Evolutionary conservation across 1,140 invertebrate genomes (phyloP).

Genomic region (Dryas iulia): DNA sequence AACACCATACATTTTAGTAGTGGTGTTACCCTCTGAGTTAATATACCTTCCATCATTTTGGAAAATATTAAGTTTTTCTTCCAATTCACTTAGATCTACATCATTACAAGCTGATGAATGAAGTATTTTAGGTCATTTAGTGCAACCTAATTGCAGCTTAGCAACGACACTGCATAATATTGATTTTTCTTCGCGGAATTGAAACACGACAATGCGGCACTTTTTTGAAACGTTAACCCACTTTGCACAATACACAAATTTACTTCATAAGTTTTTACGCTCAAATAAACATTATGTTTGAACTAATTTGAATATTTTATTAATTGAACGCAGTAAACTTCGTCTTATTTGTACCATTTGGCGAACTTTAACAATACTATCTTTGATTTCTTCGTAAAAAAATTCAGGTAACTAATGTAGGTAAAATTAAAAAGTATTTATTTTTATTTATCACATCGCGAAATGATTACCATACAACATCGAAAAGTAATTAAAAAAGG

Average conservation of each 20-base stretch:
- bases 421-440: not conserved
- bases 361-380: not conserved
- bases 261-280: slow-evolving; percentile 1
- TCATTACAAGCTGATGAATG: slow-evolving; percentile 22
- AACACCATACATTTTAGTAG: slow-evolving; percentile 68
- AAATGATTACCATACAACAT: slow-evolving; percentile 20
- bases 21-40: slow-evolving; percentile 63
- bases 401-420: slow-evolving; percentile 2
- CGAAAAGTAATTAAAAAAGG: slow-evolving; percentile 32
- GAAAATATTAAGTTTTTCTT: slow-evolving; percentile 7
- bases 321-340: slow-evolving; percentile 31
- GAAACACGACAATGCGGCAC: slow-evolving; percentile 20
- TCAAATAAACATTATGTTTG: slow-evolving; percentile 6
- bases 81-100: slow-evolving; percentile 14
- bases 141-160: slow-evolving; percentile 54
- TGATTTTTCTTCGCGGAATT: slow-evolving; percentile 54
- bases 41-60: slow-evolving; percentile 63
- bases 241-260: slow-evolving; percentile 10
- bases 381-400: not conserved
- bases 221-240: slow-evolving; percentile 20
- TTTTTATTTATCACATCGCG: slow-evolving; percentile 21
- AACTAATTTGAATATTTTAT: slow-evolving; percentile 21
- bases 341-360: slow-evolving; percentile 36
- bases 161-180: slow-evolving; percentile 68
- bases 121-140: slow-evolving; percentile 37